Base-by-base conservation (phyloP, 1,140 invertebrate genomes). In the Atopsyche davidsoni region DNA sequence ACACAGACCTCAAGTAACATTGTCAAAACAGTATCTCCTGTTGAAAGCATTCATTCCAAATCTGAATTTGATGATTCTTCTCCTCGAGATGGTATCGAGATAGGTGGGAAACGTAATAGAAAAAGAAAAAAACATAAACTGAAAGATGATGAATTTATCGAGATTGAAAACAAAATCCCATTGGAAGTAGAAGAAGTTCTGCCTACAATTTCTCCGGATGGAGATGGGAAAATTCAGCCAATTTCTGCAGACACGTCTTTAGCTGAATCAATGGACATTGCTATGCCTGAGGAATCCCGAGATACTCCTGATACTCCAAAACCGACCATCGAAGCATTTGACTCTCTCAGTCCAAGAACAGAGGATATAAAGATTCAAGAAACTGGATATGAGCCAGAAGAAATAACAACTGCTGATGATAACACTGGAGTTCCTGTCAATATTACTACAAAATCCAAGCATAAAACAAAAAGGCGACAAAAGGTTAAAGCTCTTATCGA, bases 211-310 rank as follows among this genome's bases (percentile, higher is more conserved):
- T 60, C 59, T 60, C 59, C 56, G 50, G 58, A 57, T 43, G 46
- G 46, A 46, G 57, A 68, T 60, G n/a, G 50, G 42, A 59, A 54
- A 34, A 44, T 57, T 34, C 55, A 65, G 54, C 9, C 62, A 39
- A 59, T 53, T 51, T 77, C 76, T 2, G 39, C 71, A n/a, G 65
- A 68, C 19, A 75, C 78, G 41, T 77, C 75, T 48, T 64, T 83
- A 32, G 75, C 68, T n/a, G 79, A 82, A 57, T 81, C 80, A 3
- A 75, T 77, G 22, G 76, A 81, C 40, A 75, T 83, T 54, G 65
- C 73, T 50, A 53, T 79, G 21, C 67, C 69, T 60, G 65, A 68
- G 14, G 71, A 75, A 48, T 66, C 65, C 3, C 69, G 62, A 55
- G 63, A 64, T 24, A 62, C 61, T 11, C 70, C 72, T 45, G 73